Evolutionary conservation across 1,140 invertebrate genomes (phyloP).

Genomic region (Apis cerana): DNA sequence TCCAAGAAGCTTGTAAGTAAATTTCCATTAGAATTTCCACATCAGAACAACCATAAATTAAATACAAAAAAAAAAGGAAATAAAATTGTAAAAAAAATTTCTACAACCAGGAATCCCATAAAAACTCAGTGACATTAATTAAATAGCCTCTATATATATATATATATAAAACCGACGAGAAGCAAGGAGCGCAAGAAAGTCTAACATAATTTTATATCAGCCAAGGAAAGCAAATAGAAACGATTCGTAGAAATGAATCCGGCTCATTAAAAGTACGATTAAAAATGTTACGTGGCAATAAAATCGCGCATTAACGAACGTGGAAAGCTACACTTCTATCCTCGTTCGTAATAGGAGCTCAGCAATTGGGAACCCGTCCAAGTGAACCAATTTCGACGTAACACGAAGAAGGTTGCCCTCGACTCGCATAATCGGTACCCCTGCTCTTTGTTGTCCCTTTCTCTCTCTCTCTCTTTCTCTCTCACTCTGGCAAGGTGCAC

Average conservation of each 20-base stretch:
- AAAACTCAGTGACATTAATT: background rate
- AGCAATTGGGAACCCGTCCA: constrained; percentile 79
- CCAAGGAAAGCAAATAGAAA: background rate
- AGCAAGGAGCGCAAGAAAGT: background rate
- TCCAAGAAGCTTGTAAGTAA: too few relatives aligned
- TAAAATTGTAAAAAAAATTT: background rate
- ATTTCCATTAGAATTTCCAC: too few relatives aligned
- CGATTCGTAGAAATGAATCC: too few relatives aligned
- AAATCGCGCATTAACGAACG: constrained; percentile 79
- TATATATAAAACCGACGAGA: too few relatives aligned
- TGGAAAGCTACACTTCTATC: constrained; percentile 58
- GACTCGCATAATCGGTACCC: constrained; percentile 78
- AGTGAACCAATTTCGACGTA: constrained; percentile 71
- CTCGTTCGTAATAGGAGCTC: constrained; percentile 77
- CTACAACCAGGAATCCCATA: background rate
- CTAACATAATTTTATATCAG: too few relatives aligned
- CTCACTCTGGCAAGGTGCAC: constrained; percentile 26
- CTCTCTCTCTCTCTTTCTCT: background rate
- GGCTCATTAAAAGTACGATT: constrained; percentile 78
- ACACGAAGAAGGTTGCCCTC: constrained; percentile 66
- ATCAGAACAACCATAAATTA: too few relatives aligned
- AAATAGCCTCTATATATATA: background rate
- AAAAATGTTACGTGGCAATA: constrained; percentile 77
- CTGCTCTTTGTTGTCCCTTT: constrained; percentile 61
- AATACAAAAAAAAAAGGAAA: too few relatives aligned